phyloP scores from a whole-genome alignment of 2,113 vertebrate genomes.

The Megaptera novaeangliae region DNA sequence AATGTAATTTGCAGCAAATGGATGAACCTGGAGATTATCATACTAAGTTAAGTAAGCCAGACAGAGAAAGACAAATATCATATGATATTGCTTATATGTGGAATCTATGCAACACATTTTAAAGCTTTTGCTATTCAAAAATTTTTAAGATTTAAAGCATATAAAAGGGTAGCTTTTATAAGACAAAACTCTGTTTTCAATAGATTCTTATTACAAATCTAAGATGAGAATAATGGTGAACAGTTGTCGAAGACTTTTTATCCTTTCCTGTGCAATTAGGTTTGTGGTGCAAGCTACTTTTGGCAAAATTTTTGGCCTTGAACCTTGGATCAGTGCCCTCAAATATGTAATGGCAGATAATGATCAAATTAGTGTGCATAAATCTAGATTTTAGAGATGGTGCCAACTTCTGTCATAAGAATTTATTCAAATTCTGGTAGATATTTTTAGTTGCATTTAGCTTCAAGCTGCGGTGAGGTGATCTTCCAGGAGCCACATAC shows the following conservation, averaged over 20 bases:
- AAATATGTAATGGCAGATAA: constrained; percentile 13
- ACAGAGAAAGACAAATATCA: neutral
- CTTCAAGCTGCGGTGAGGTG: neutral
- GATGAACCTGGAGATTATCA: neutral
- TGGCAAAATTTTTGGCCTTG: neutral
- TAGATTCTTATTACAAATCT: neutral
- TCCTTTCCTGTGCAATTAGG: neutral
- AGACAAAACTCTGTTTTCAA: neutral
- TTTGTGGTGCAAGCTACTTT: neutral
- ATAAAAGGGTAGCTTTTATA: neutral
- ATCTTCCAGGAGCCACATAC: neutral
- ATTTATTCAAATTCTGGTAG: neutral
- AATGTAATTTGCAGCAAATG: neutral
- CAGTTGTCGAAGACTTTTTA: neutral
- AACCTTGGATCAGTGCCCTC: neutral
- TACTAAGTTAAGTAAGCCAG: neutral
- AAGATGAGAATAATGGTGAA: neutral
- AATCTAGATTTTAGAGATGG: neutral
- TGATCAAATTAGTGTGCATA: neutral
- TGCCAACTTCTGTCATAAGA: neutral
- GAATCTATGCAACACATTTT: neutral
- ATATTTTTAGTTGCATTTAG: neutral
- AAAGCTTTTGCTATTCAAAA: constrained; percentile 14
- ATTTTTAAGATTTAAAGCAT: neutral
- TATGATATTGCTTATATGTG: neutral